phyloP scores from a whole-genome alignment of 2,113 vertebrate species.

The Chunga burmeisteri region DNA sequence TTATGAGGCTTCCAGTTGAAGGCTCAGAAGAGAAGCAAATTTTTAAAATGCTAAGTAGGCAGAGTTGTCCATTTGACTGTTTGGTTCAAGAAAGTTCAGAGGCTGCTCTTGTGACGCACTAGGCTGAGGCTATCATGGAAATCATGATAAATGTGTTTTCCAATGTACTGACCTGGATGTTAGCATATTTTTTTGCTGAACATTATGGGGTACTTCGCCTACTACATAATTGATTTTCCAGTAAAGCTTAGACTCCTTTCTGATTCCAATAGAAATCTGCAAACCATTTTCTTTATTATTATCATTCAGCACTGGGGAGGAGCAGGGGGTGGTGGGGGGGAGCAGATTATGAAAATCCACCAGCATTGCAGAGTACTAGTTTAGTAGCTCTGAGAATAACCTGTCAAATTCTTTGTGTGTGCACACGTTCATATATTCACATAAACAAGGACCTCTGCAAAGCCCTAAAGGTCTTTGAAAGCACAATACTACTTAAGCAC shows the following conservation, averaged over 20 bases:
- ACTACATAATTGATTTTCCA: conserved; percentile 66
- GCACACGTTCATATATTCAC: background rate
- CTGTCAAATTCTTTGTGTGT: background rate
- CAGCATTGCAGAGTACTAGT: background rate
- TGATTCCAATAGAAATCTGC: conserved; percentile 32
- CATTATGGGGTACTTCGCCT: conserved; percentile 31
- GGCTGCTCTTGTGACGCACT: background rate
- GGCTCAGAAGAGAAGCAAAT: background rate
- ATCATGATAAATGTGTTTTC: conserved; percentile 67
- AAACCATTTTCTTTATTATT: conserved; percentile 21
- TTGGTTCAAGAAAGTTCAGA: conserved; percentile 59
- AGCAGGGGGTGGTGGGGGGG: background rate
- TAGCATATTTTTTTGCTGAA: conserved; percentile 70
- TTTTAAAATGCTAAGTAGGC: conserved; percentile 41
- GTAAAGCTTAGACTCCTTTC: conserved; percentile 55
- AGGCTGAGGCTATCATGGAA: conserved; percentile 28
- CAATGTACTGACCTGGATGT: conserved; percentile 47
- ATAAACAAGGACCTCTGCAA: background rate
- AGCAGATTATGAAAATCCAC: conserved; percentile 43
- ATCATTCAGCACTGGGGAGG: background rate
- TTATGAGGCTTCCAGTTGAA: background rate
- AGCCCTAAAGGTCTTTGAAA: background rate
- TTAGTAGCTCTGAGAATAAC: background rate
- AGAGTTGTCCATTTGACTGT: background rate
- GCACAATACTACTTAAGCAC: background rate